phyloP scores from a whole-genome alignment of 1,140 invertebrate genomes.

The Heterodera carotae region DNA sequence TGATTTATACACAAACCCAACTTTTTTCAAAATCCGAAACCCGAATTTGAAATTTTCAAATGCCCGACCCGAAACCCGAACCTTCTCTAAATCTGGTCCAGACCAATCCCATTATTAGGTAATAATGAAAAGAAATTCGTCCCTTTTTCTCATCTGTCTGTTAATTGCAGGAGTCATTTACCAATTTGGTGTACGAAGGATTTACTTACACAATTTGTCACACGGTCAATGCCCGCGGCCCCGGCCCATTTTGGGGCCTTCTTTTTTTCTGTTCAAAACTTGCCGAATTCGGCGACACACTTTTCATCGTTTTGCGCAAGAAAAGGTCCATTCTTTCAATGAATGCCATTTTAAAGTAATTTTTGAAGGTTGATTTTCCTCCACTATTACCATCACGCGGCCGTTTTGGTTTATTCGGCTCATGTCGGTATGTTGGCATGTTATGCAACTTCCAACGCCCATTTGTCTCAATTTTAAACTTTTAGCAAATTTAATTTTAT shows the following conservation, averaged over 20 bases:
- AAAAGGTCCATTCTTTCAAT: conserved; percentile 28
- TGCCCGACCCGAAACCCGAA: too few relatives aligned
- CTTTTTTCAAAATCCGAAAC: too few relatives aligned
- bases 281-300: conserved; percentile 49
- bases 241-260: conserved; percentile 45
- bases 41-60: too few relatives aligned
- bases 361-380: conserved; percentile 45
- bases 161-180: conserved; percentile 67
- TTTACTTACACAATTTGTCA: conserved; percentile 41
- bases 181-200: conserved; percentile 67
- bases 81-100: too few relatives aligned
- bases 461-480: not conserved
- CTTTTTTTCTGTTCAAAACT: conserved; percentile 46
- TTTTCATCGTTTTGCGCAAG: conserved; percentile 54
- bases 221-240: conserved; percentile 31
- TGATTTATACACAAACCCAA: too few relatives aligned
- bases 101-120: too few relatives aligned
- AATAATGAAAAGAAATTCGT: too few relatives aligned
- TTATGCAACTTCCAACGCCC: conserved; percentile 57
- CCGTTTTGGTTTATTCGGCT: conserved; percentile 79
- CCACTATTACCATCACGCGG: conserved; percentile 70
- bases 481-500: conserved; percentile 3
- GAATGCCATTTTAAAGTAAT: not conserved
- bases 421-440: conserved; percentile 83
- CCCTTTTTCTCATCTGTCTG: too few relatives aligned